phyloP scores from a whole-genome alignment of 2,888 invertebrate genomes.

The Troilus luridus region DNA sequence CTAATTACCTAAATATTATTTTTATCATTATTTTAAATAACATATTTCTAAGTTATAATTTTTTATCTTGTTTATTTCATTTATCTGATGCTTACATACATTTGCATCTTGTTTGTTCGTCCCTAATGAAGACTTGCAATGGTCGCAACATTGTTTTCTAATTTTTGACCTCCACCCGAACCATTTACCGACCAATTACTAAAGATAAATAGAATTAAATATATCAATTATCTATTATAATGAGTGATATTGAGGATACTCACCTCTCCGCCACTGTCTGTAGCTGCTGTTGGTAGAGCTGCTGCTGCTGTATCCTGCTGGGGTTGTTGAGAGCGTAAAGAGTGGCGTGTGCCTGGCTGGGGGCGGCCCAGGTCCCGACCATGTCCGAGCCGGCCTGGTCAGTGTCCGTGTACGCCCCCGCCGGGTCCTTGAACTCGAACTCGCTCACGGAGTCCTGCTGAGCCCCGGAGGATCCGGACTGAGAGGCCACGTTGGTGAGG shows the following conservation, averaged over 20 bases:
- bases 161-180: no score
- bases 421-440: conserved; percentile 77
- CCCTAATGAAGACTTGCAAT: no score
- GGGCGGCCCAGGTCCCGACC: conserved; percentile 64
- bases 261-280: conserved; percentile 54
- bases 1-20: no score
- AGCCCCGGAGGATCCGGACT: conserved; percentile 73
- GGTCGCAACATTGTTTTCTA: no score
- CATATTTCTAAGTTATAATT: no score
- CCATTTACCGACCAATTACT: no score
- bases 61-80: no score
- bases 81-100: no score
- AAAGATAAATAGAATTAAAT: no score
- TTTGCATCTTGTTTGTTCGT: no score
- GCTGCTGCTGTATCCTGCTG: conserved; percentile 37
- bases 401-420: conserved; percentile 64
- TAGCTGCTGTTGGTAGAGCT: background rate
- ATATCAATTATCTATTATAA: no score
- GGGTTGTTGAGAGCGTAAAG: conserved; percentile 63
- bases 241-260: background rate
- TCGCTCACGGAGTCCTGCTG: conserved; percentile 73
- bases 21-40: no score
- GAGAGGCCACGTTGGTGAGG: conserved; percentile 71
- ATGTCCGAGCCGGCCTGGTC: conserved; percentile 66
- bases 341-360: conserved; percentile 63